phyloP scores from a whole-genome alignment of 2,797 vertebrate genomes.

The Sebastes reedi region DNA sequence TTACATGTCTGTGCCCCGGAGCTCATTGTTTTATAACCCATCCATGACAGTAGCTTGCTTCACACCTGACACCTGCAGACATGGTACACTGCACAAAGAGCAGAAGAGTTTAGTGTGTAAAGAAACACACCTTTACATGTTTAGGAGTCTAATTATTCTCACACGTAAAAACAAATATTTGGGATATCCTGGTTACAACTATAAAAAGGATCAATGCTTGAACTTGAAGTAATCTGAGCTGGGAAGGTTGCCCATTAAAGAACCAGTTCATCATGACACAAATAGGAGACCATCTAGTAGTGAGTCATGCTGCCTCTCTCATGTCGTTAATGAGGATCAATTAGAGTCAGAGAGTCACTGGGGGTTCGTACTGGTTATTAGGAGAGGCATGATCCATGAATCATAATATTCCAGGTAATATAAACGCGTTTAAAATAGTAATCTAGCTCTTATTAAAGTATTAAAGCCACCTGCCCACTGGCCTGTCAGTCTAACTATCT shows the following conservation, averaged over 20 bases:
- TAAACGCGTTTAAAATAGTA: neutral
- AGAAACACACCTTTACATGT: neutral
- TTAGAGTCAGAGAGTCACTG: neutral
- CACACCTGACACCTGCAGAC: neutral
- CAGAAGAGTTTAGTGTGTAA: neutral
- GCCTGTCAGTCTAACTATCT: neutral
- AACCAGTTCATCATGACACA: neutral
- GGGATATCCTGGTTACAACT: neutral
- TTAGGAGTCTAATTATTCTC: neutral
- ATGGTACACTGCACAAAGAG: neutral
- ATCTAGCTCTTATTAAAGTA: neutral
- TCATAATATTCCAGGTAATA: neutral
- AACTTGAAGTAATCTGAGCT: neutral
- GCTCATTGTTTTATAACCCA: neutral
- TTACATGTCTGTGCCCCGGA: neutral
- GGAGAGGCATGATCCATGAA: neutral
- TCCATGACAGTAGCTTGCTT: neutral
- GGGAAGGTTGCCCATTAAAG: neutral
- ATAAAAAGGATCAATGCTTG: neutral
- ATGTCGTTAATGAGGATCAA: conserved; percentile 3
- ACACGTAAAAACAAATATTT: neutral
- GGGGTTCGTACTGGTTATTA: neutral
- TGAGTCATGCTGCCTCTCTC: neutral
- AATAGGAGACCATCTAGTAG: neutral
- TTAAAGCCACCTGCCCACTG: conserved; percentile 18